Evolutionary conservation across 2,888 invertebrate species (phyloP), one percentile per base, ranked within the genome.

Genomic region (Opisthograptis luteolata): DNA sequence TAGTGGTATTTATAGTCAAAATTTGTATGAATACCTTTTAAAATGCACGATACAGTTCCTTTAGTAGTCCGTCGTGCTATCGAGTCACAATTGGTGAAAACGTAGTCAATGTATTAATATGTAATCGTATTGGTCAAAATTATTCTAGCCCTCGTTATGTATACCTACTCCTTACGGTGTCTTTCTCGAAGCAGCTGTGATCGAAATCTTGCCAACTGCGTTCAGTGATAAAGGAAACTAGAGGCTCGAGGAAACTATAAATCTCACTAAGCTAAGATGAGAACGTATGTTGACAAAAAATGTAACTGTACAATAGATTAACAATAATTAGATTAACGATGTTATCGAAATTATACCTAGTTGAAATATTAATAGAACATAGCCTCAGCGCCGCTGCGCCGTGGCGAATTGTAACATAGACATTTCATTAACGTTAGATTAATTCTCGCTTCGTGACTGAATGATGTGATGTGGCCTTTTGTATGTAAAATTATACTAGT

Each of bases 381-480:
- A 71, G 68, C 61, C 58, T 66, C 62, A n/a, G n/a, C 63, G 60
- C 19, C 10, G 9, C 22, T 68, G 62, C 46, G 49, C 64, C 60
- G 52, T 60, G 57, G 57, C 62, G 64, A 62, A 64, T 75, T 82
- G 81, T 85, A 82, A 76, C 68, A 72, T 80, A 74, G 65, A 73
- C 69, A 75, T 73, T 78, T 78, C 76, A 80, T 80, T 75, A 73
- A 68, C 62, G 66, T 76, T 81, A 76, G 72, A 63, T 70, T 74
- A 76, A 81, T 78, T 81, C 72, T 80, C 88, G 90, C 89, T 89
- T 89, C 80, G 88, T 89, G 89, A 90, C 86, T 88, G 90, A 86
- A 89, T 87, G 88, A 87, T 89, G 90, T 89, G 87, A 81, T 84
- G 90, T 89, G 90, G 90, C 90, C 90, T 90, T 82, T 88, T 87